Evolutionary conservation across 2,113 vertebrate species (phyloP).

Genomic region (Pristiophorus japonicus): DNA sequence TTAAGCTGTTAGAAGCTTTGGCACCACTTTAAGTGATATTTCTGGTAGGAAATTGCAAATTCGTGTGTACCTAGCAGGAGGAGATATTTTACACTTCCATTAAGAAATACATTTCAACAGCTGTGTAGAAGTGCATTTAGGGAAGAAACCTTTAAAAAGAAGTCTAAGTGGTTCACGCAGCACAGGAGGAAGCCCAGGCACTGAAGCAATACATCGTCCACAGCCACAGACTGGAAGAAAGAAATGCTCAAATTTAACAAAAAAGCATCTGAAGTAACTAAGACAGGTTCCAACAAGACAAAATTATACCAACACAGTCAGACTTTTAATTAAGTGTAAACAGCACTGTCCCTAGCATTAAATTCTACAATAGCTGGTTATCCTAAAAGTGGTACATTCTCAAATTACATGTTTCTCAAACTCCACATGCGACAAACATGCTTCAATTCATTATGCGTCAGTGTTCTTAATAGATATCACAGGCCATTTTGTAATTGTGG

Average conservation of each 20-base stretch:
- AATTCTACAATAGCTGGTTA: not conserved
- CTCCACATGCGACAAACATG: not conserved
- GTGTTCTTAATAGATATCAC: not conserved
- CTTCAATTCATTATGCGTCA: not conserved
- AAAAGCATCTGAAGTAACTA: conserved; percentile 10
- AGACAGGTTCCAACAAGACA: not conserved
- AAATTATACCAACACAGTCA: no score
- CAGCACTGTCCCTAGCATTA: not conserved
- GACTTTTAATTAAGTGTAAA: not conserved
- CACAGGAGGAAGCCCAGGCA: conserved; percentile 55
- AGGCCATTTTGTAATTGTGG: not conserved
- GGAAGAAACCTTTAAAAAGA: conserved; percentile 55
- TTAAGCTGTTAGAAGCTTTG: no score
- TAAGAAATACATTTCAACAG: conserved; percentile 49
- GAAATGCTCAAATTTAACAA: conserved; percentile 49
- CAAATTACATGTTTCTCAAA: not conserved
- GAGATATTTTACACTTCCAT: conserved; percentile 46
- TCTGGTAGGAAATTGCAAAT: conserved; percentile 43
- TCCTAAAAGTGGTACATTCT: not conserved
- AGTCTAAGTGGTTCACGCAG: conserved; percentile 54
- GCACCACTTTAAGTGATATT: not conserved
- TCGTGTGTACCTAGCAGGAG: conserved; percentile 46
- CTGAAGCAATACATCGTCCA: conserved; percentile 53
- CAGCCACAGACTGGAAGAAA: conserved; percentile 54
- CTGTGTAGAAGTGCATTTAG: conserved; percentile 42